Base-by-base conservation (phyloP, 1,140 invertebrate genomes). In the Macrobrachium rosenbergii region DNA sequence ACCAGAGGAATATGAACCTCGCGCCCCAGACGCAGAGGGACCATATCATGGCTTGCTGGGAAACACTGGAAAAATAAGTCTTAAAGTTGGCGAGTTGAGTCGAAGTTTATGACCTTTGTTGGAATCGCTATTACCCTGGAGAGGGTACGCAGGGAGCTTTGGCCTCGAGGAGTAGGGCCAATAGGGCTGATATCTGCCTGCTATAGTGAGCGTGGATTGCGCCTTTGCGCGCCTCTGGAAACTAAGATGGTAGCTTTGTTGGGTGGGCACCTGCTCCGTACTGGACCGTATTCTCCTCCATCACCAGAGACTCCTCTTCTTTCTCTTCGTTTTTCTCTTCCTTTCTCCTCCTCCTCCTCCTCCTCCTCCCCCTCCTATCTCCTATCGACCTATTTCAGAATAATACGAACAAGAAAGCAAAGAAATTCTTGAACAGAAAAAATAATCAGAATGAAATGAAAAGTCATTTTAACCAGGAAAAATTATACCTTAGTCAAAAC, bases 91-190 rank as follows among this genome's bases (percentile, higher is more conserved):
- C 58, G 82, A 83, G 82, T 75, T 83, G 82, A 83, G 82, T 83
- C 82, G 43, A 83, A 83, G 82, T 83, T 83, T 83, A 83, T 83
- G 82, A 83, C 82, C 82, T 83, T 83, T 83, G 82, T 72, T 75
- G 60, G 82, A 83, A 75, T 83, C 82, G 72, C 75, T 83, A 83
- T 83, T 83, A 83, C 75, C 82, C 82, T 60, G 78, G 17, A 64
- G 21, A 45, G 59, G 69, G 19, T 0, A 14, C 12, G 37, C 82
- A 83, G 69, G 82, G 62, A 58, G 73, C 45, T 17, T 23, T 83
- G 45, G 17, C n/a, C 82, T 59, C 43, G 73, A 59, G 28, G 5
- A 11, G 0, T 58, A 2, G 17, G 8, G 82, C 14, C 3, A 52
- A 75, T 28, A 83, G 43, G 45, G 52, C 19, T 58, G 69, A 37